phyloP scores from a whole-genome alignment of 2,113 vertebrate species.

The Bettongia penicillata region DNA sequence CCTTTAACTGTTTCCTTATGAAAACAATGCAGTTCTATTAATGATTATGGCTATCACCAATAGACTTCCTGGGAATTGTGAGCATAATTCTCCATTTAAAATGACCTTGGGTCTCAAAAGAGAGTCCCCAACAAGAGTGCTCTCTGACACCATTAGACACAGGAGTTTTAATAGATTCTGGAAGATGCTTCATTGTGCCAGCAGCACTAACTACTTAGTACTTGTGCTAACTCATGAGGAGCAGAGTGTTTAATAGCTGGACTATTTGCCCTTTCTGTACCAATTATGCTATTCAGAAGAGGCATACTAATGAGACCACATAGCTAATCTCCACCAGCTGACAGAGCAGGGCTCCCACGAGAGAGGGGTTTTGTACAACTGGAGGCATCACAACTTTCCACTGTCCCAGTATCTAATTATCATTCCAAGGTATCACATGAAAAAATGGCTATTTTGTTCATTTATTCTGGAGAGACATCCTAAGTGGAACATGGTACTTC shows the following conservation, averaged over 20 bases:
- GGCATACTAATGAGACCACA: not conserved
- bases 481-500: not conserved
- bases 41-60: not conserved
- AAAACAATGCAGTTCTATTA: not conserved
- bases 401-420: slow-evolving; percentile 6
- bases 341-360: not conserved
- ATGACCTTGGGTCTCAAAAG: not conserved
- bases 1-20: not conserved
- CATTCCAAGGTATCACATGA: slow-evolving; percentile 13
- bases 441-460: slow-evolving; percentile 6
- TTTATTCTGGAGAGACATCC: slow-evolving; percentile 9
- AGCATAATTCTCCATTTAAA: not conserved
- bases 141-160: not conserved
- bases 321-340: not conserved
- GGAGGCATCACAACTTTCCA: not conserved
- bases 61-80: not conserved
- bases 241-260: not conserved
- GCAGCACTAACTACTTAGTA: not conserved
- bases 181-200: not conserved
- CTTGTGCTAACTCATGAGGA: not conserved
- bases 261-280: not conserved
- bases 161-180: not conserved
- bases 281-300: not conserved
- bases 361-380: slow-evolving; percentile 29
- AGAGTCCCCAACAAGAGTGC: not conserved